Base-by-base conservation (phyloP, 2,113 vertebrate species). In the Lynx canadensis region DNA sequence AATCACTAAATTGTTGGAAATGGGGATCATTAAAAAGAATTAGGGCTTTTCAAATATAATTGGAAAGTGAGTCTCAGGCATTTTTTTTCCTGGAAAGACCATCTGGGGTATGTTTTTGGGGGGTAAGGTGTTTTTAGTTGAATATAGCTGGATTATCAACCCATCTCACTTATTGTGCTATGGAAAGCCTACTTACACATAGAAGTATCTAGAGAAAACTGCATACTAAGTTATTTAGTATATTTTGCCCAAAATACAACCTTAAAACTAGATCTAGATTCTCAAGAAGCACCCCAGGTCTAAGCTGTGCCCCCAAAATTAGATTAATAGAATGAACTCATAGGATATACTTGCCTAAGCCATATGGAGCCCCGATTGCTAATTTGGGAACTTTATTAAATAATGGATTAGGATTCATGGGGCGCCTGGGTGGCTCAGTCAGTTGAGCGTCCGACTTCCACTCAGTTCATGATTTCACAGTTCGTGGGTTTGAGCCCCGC, bases 271-370 rank as follows among this genome's bases (percentile, higher is more conserved):
- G 95, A 97, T 92, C 63, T 69, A 97, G 93, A 84, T 84, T 97
- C 89, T 97, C 96, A 98, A 97, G 97, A 94, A 97, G 90, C 88
- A 93, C 91, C 98, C 96, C 97, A 83, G 7, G 0, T 88, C 57
- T 97, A 68, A 93, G n/a, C 91, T 97, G 45, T 9, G 1, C 76
- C 69, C 38, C 31, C 14, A 94, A 95, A 96, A 92, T 90, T 96
- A 87, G 83, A 63, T 88, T 97, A 97, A 97, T 69, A 97, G 91
- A 84, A 86, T 86, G 85, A 95, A 12, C 57, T 98, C 83, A 36
- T 1, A 92, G 12, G 38, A 82, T 57, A 97, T 98, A 96, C 92
- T 94, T 98, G 76, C 92, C 87, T 89, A 69, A 98, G 80, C 97
- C 98, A 95, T 97, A 95, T 95, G 96, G 95, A 78, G 78, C 33